Evolutionary conservation across 2,888 invertebrate species (phyloP).

Genomic region (Andrena praecox): DNA sequence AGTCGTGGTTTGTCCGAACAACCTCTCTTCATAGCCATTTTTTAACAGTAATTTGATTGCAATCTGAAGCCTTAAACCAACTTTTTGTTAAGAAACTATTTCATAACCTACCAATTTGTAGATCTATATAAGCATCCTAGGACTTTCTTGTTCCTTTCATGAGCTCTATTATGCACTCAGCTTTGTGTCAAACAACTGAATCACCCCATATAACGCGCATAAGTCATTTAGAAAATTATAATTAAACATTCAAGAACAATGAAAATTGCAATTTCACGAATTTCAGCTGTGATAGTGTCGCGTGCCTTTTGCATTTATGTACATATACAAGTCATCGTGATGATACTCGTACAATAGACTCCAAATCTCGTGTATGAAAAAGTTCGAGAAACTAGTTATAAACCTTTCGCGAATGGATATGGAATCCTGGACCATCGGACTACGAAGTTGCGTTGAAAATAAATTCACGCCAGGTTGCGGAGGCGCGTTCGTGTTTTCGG

Average conservation of each 20-base stretch:
- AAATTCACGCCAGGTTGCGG: neutral
- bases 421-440: no score
- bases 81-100: no score
- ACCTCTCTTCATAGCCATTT: no score
- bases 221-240: no score
- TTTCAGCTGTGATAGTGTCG: neutral
- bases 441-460: conserved; percentile 3
- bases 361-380: neutral
- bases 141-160: no score
- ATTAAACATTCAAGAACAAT: neutral
- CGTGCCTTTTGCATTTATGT: neutral
- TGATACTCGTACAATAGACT: neutral
- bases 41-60: no score
- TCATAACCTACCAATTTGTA: no score
- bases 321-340: neutral
- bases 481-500: conserved; percentile 11
- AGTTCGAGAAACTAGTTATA: neutral
- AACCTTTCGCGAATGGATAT: neutral
- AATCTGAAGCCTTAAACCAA: no score
- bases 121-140: no score
- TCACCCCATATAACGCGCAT: neutral
- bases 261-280: neutral
- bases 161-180: neutral
- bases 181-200: neutral
- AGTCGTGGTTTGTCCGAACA: no score